Conservation (phyloP, 2,797 vertebrate species). For the Chaetophractus vellerosus region DNA sequence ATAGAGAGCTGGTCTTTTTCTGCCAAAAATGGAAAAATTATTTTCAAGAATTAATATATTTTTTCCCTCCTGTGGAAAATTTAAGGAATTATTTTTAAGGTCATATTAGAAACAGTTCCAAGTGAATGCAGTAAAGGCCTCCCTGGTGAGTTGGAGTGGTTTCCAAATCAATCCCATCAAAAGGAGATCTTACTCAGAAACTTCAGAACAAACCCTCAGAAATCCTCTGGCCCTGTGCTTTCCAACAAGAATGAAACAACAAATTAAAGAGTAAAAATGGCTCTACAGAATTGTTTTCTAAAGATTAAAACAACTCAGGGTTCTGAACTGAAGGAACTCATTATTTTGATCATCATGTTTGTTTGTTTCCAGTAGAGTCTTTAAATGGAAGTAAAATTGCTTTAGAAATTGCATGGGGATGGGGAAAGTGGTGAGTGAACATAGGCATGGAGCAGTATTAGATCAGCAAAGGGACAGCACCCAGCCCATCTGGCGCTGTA, state of each 20-base stretch:
- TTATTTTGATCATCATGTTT: slow-evolving; percentile 71
- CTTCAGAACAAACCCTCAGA: slow-evolving; percentile 58
- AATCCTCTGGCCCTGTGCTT: slow-evolving; percentile 42
- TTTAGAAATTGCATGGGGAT: slow-evolving; percentile 50
- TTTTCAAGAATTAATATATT: slow-evolving; percentile 76
- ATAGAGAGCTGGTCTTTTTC: slow-evolving; percentile 51
- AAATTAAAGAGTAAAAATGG: slow-evolving; percentile 30
- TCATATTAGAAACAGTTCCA: slow-evolving; percentile 69
- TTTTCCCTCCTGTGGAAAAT: slow-evolving; percentile 81
- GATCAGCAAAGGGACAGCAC: background rate
- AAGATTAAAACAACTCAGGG: slow-evolving; percentile 65
- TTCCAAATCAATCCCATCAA: slow-evolving; percentile 78
- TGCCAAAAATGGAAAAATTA: slow-evolving; percentile 24
- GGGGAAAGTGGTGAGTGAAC: background rate
- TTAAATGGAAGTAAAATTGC: slow-evolving; percentile 64
- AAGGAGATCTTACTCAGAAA: slow-evolving; percentile 63
- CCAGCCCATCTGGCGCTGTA: background rate
- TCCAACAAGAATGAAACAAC: slow-evolving; percentile 60
- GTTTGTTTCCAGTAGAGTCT: slow-evolving; percentile 8
- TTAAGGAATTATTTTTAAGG: slow-evolving; percentile 80
- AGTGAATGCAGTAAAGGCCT: slow-evolving; percentile 63
- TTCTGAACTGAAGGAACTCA: slow-evolving; percentile 51
- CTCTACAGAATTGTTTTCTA: slow-evolving; percentile 63
- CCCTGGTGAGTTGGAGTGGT: slow-evolving; percentile 63
- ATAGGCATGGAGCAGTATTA: background rate